Conservation (phyloP, 1,140 invertebrate species). For the Charaxes varanes region DNA sequence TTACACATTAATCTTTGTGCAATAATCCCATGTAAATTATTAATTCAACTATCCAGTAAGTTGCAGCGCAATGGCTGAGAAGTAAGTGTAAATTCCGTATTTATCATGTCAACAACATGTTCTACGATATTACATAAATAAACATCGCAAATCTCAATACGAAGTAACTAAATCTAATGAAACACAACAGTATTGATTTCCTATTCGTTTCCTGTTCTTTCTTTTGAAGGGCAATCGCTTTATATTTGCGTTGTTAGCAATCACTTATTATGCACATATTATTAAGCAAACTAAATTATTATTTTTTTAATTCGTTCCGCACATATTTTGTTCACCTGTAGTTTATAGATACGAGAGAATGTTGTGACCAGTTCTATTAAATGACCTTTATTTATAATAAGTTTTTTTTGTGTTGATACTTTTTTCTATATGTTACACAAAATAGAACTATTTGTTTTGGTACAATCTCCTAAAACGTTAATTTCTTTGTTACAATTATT, state of each 20-base stretch:
- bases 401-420: too few species aligned
- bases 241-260: too few species aligned
- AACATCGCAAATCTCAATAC: slow-evolving; percentile 20
- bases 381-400: slow-evolving; percentile 10
- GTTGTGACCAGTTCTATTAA: too few species aligned
- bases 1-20: slow-evolving; percentile 37
- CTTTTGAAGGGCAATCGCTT: neutral
- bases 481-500: too few species aligned
- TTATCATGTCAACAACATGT: slow-evolving; percentile 5
- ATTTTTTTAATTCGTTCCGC: too few species aligned
- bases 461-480: too few species aligned
- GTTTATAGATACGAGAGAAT: too few species aligned
- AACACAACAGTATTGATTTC: slow-evolving; percentile 2
- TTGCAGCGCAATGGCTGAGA: slow-evolving; percentile 52
- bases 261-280: too few species aligned
- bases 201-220: slow-evolving; percentile 7
- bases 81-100: slow-evolving; percentile 37
- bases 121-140: slow-evolving; percentile 33
- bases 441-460: too few species aligned
- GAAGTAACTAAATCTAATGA: slow-evolving; percentile 9
- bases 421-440: neutral
- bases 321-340: too few species aligned
- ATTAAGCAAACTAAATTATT: too few species aligned
- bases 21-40: slow-evolving; percentile 46
- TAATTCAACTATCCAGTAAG: slow-evolving; percentile 29